Evolutionary conservation across 2,113 vertebrate species (phyloP).

Genomic region (Cynoglossus semilaevis): DNA sequence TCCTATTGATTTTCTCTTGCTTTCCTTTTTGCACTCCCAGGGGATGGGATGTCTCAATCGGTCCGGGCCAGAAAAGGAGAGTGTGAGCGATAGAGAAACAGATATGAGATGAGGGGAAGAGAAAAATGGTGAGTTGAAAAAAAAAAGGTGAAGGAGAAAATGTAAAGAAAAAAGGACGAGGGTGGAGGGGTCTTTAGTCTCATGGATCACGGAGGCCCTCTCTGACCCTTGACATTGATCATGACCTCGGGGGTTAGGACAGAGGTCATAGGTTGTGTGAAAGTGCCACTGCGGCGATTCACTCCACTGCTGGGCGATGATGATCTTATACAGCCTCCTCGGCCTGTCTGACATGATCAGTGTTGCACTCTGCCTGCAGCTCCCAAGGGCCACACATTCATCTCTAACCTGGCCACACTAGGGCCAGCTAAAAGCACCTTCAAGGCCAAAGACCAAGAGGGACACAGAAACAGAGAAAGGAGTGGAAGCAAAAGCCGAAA

Average conservation of each 20-base stretch:
- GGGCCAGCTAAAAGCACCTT: constrained; percentile 67
- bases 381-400: constrained; percentile 69
- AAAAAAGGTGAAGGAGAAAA: constrained; percentile 3
- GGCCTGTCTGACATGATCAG: constrained; percentile 71
- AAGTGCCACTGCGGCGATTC: constrained; percentile 70
- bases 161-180: constrained; percentile 12
- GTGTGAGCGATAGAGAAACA: constrained; percentile 56
- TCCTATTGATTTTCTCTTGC: constrained; percentile 72
- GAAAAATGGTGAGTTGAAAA: constrained; percentile 1
- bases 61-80: constrained; percentile 52
- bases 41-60: constrained; percentile 72
- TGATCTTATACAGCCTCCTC: constrained; percentile 71
- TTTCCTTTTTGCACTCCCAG: constrained; percentile 63
- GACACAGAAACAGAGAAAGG: constrained; percentile 45
- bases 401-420: constrained; percentile 57
- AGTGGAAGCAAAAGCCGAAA: constrained; percentile 47
- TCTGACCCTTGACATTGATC: constrained; percentile 74
- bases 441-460: constrained; percentile 53
- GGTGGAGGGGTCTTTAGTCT: constrained; percentile 32
- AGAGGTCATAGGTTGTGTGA: constrained; percentile 78
- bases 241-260: constrained; percentile 65
- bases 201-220: constrained; percentile 60
- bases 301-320: constrained; percentile 70
- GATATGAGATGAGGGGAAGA: constrained; percentile 45
- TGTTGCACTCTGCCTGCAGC: constrained; percentile 60